Percentiles rank a stretch among this genome's conserved stretches.
Conservation (phyloP, 2,113 vertebrate genomes). For the Labeo catla region DNA sequence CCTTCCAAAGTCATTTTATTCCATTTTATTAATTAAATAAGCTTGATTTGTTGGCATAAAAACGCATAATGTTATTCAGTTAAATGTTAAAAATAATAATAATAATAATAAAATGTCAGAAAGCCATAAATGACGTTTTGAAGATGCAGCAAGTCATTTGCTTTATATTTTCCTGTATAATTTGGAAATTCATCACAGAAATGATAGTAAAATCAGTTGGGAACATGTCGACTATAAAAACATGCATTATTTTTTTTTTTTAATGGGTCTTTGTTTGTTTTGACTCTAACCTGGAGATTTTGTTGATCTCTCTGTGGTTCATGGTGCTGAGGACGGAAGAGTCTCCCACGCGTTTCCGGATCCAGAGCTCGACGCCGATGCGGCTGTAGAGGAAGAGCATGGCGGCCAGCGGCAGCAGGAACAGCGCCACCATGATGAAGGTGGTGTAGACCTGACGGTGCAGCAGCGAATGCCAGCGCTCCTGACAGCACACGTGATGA, state of each 20-base stretch:
- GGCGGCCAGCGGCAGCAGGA: conserved; percentile 77
- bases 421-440: conserved; percentile 83
- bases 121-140: not conserved
- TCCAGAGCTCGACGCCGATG: conserved; percentile 81
- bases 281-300: conserved; percentile 75
- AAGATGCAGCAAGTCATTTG: not conserved
- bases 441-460: conserved; percentile 78
- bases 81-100: not conserved
- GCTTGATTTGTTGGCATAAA: not conserved
- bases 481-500: conserved; percentile 83
- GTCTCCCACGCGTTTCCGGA: conserved; percentile 81
- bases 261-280: not conserved
- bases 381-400: conserved; percentile 82
- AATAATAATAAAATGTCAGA: not conserved
- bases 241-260: no score
- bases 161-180: not conserved
- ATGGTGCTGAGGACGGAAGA: conserved; percentile 78
- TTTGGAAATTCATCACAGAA: not conserved
- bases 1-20: not conserved
- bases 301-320: conserved; percentile 80
- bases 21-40: not conserved
- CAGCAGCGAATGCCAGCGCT: conserved; percentile 73
- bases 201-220: not conserved
- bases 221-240: no score
- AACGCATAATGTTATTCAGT: not conserved